Evolutionary conservation across 2,113 vertebrate genomes (phyloP).

Genomic region (Anolis sagrei): DNA sequence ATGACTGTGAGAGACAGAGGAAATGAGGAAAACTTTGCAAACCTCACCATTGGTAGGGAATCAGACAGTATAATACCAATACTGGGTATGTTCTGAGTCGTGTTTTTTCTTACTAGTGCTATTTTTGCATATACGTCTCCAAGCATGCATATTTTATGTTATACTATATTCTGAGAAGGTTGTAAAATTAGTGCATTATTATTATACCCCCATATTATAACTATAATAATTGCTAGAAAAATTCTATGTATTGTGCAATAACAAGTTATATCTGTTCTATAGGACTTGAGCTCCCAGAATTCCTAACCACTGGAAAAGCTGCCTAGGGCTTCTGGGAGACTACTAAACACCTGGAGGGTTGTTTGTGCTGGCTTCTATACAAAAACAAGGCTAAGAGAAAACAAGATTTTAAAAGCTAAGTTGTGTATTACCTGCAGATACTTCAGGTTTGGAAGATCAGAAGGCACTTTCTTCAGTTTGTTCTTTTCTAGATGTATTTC

Average conservation of each 20-base stretch:
- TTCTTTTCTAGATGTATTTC: constrained; percentile 95
- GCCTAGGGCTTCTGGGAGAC: too few relatives aligned
- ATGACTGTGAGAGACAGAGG: neutral
- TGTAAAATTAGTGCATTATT: constrained; percentile 2
- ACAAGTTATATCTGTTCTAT: neutral
- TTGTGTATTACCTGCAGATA: constrained; percentile 88
- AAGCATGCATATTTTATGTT: neutral
- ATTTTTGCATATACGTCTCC: neutral
- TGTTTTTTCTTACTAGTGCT: neutral
- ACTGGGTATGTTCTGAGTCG: neutral
- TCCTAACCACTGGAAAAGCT: too few relatives aligned
- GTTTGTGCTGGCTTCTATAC: too few relatives aligned
- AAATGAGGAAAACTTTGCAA: neutral
- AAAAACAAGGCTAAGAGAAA: neutral
- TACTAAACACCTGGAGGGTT: too few relatives aligned
- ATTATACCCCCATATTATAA: neutral
- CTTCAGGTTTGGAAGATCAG: constrained; percentile 85
- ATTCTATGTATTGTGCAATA: neutral
- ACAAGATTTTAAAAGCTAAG: neutral
- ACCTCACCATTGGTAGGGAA: neutral
- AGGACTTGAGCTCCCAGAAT: too few relatives aligned
- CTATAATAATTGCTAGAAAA: neutral
- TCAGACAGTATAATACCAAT: neutral
- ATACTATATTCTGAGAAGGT: neutral
- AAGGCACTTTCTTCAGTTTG: constrained; percentile 89